These are phyloP conservation scores for Clunio marinus DNA, from an alignment of 2,888 invertebrate genomes.

Conservation along the genomic window DNA sequence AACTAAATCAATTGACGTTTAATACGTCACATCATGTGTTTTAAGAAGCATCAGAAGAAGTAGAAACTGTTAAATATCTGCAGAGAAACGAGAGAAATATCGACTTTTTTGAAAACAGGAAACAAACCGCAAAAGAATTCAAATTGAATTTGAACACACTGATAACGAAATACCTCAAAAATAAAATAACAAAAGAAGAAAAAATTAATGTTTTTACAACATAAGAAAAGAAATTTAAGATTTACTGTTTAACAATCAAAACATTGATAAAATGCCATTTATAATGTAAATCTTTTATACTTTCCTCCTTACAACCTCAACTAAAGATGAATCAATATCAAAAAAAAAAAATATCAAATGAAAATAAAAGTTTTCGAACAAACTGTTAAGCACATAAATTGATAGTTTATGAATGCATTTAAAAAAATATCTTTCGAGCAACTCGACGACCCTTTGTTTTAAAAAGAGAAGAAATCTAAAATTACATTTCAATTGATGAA, in stretches of 20 bases:
- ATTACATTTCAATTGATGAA: conserved; percentile 14
- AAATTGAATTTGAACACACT: neutral
- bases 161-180: conserved; percentile 35
- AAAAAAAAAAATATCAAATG: neutral
- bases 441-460: neutral
- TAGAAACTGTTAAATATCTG: neutral
- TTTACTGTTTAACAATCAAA: neutral
- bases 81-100: neutral
- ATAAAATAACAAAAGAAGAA: neutral
- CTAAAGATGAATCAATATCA: neutral
- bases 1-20: neutral
- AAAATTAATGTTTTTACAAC: neutral
- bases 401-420: neutral
- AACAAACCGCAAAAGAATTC: neutral
- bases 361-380: neutral
- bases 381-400: neutral
- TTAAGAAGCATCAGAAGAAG: neutral
- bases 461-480: neutral
- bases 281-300: neutral
- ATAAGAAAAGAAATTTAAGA: neutral
- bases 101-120: neutral
- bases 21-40: neutral
- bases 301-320: neutral
- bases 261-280: too few relatives aligned
- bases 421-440: neutral